Conservation (phyloP, 2,113 vertebrate genomes). For the Nyctibius bracteatus region DNA sequence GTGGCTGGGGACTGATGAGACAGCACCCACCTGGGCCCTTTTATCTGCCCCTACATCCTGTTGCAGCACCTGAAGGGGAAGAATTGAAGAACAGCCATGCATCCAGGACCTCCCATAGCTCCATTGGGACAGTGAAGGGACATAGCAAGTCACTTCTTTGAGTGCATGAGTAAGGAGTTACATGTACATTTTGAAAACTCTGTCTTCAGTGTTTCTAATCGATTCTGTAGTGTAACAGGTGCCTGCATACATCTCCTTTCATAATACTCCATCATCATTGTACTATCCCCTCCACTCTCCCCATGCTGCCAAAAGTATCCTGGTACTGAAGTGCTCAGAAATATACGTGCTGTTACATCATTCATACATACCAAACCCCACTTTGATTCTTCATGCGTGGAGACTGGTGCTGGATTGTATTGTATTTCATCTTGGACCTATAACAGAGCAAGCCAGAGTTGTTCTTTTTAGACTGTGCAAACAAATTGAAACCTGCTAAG, state of each 20-base stretch:
- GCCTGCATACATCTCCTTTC: neutral
- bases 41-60: neutral
- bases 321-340: neutral
- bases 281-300: neutral
- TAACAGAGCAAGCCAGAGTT: neutral
- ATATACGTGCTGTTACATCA: neutral
- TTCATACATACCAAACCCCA: neutral
- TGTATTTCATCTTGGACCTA: neutral
- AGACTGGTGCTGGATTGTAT: neutral
- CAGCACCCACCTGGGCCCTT: neutral
- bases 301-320: neutral
- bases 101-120: neutral
- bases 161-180: neutral
- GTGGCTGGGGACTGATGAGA: neutral
- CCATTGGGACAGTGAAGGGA: neutral
- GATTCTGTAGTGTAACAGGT: neutral
- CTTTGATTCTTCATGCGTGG: neutral
- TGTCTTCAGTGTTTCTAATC: fast-evolving
- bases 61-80: neutral
- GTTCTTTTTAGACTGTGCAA: neutral
- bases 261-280: no score
- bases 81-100: neutral
- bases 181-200: neutral
- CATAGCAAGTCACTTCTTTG: neutral
- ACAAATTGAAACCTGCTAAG: neutral